Conservation (phyloP, 2,113 vertebrate genomes). For the Zeus faber region DNA sequence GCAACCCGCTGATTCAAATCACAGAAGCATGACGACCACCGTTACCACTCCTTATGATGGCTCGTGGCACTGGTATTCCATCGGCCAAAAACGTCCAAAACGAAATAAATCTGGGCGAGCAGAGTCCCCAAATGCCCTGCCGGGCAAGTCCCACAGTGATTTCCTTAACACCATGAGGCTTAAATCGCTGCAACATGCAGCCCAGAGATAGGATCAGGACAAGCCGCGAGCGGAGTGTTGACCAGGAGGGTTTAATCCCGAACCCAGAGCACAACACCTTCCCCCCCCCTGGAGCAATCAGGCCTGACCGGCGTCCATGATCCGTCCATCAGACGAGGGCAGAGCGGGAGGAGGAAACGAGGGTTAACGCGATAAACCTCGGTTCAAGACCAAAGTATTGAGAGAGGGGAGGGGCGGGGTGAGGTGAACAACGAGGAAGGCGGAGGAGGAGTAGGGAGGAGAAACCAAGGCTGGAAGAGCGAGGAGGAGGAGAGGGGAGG, state of each 20-base stretch:
- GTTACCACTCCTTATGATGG: too few relatives aligned
- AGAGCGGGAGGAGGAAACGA: slow-evolving; percentile 11
- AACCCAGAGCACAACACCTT: slow-evolving; percentile 32
- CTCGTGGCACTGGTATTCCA: background rate
- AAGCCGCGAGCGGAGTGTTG: slow-evolving; percentile 23
- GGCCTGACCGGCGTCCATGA: slow-evolving; percentile 8
- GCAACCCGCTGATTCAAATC: background rate
- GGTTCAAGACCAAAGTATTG: slow-evolving; percentile 27
- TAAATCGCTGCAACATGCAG: slow-evolving; percentile 51
- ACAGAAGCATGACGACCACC: background rate
- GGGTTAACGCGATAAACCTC: slow-evolving; percentile 21
- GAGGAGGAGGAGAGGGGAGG: background rate
- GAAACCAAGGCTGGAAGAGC: background rate
- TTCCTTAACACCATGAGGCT: slow-evolving; percentile 33
- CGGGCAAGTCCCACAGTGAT: slow-evolving; percentile 36
- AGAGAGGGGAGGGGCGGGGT: slow-evolving; percentile 3
- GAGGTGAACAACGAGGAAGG: too few relatives aligned
- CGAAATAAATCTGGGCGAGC: background rate
- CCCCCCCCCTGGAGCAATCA: slow-evolving; percentile 28
- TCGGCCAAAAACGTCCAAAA: background rate
- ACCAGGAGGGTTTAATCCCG: slow-evolving; percentile 14
- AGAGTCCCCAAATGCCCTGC: background rate
- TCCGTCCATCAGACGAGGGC: slow-evolving; percentile 17
- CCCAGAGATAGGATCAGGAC: slow-evolving; percentile 30
- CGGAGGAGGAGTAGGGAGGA: slow-evolving; percentile 9